Evolutionary conservation across 2,113 vertebrate genomes (phyloP).

Genomic region (Brachirus orientalis): DNA sequence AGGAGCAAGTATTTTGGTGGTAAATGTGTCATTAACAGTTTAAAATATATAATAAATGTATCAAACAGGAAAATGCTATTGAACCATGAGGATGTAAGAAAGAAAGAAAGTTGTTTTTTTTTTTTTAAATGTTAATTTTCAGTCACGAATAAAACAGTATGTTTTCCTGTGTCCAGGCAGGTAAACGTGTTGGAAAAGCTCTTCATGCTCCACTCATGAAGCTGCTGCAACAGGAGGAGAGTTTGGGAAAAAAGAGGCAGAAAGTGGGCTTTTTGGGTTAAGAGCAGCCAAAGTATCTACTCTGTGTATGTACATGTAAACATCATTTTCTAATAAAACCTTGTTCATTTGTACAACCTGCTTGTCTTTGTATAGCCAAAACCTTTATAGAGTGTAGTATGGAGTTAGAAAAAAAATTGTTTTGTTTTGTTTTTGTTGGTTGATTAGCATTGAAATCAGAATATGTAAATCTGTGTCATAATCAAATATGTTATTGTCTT

Average conservation of each 20-base stretch:
- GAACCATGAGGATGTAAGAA: no score
- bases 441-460: no score
- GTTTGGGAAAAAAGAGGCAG: constrained; percentile 84
- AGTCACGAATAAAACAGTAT: neutral
- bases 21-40: no score
- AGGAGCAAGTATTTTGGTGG: no score
- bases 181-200: constrained; percentile 90
- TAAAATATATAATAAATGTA: no score
- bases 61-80: no score
- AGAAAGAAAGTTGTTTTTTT: no score
- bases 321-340: constrained; percentile 67
- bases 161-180: constrained; percentile 78
- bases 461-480: no score
- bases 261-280: constrained; percentile 95
- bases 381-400: neutral
- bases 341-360: constrained; percentile 22
- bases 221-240: constrained; percentile 89
- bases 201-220: constrained; percentile 88
- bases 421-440: no score
- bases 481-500: no score
- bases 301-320: constrained; percentile 26
- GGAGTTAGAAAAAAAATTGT: neutral
- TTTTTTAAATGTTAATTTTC: no score
- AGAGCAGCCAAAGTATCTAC: constrained; percentile 2
- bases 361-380: constrained; percentile 12